Evolutionary conservation across 1,140 invertebrate species (phyloP).

Genomic region (Chlorops oryzae): DNA sequence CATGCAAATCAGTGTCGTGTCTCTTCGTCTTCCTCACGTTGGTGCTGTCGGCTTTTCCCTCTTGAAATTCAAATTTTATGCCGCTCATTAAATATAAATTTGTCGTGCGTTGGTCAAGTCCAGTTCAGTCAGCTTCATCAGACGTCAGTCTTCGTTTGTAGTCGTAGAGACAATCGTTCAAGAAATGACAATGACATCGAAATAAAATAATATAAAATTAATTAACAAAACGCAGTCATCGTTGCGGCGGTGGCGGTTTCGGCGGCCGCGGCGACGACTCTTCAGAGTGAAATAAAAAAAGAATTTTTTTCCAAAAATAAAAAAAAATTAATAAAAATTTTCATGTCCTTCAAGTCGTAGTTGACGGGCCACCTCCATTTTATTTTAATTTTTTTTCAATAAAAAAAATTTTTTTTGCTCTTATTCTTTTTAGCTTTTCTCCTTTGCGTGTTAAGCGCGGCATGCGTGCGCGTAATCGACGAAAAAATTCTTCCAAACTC

Average conservation of each 20-base stretch:
- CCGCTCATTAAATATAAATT: conserved; percentile 49
- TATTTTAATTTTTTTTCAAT: no score
- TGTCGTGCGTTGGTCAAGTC: conserved; percentile 36
- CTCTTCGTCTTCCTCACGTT: no score
- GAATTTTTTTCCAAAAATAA: no score
- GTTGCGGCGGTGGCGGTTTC: background rate
- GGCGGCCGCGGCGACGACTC: background rate
- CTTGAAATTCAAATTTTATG: conserved; percentile 50
- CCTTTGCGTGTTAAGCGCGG: no score
- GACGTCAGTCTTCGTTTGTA: background rate
- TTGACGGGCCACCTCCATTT: no score
- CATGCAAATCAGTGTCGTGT: no score
- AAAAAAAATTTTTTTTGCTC: no score
- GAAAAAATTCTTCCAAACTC: no score
- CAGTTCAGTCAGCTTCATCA: background rate
- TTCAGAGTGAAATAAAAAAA: no score
- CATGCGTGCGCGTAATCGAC: conserved; percentile 40
- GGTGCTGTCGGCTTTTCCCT: conserved; percentile 13
- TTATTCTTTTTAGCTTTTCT: no score
- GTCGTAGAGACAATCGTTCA: background rate
- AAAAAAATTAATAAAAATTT: no score
- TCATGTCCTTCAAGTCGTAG: no score
- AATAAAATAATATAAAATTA: conserved; percentile 49
- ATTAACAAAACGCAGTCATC: conserved; percentile 47
- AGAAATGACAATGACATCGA: background rate